Percentiles rank a stretch among this genome's conserved stretches.
These are phyloP conservation scores for Leptosomus discolor DNA, from an alignment of 2,113 vertebrate species.

Conservation along the genomic window DNA sequence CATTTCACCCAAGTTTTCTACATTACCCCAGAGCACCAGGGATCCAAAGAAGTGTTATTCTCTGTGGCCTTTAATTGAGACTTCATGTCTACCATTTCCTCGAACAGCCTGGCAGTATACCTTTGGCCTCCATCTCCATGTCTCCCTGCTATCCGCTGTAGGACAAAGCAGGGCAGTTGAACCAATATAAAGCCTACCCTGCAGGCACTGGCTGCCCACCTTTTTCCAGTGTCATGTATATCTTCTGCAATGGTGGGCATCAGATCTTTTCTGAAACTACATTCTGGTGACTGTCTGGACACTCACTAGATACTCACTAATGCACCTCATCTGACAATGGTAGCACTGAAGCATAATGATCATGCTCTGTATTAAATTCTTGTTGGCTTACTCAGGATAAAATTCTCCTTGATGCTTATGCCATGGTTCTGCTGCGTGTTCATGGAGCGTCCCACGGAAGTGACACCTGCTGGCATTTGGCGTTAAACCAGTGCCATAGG, in stretches of 20 bases:
- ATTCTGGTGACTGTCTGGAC: background rate
- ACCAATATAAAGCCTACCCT: fast-evolving
- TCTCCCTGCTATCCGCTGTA: background rate
- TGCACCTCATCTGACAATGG: background rate
- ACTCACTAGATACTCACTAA: background rate
- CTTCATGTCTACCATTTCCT: background rate
- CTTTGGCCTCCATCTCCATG: background rate
- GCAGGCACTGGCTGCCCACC: background rate
- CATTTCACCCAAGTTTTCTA: background rate
- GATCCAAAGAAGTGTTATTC: background rate
- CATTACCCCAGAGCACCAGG: background rate
- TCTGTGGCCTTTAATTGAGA: background rate
- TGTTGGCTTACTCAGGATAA: background rate
- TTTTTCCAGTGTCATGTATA: background rate
- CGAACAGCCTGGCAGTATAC: background rate
- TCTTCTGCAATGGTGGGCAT: background rate
- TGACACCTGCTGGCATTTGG: background rate
- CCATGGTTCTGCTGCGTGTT: background rate
- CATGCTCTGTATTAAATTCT: background rate
- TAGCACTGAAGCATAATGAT: background rate
- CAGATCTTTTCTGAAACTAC: background rate
- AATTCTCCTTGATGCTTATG: background rate
- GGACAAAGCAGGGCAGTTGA: background rate
- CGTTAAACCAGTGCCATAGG: background rate
- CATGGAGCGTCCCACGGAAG: background rate